These are phyloP conservation scores for Caretta caretta DNA, from an alignment of 2,113 vertebrate species.

Conservation along the genomic window DNA sequence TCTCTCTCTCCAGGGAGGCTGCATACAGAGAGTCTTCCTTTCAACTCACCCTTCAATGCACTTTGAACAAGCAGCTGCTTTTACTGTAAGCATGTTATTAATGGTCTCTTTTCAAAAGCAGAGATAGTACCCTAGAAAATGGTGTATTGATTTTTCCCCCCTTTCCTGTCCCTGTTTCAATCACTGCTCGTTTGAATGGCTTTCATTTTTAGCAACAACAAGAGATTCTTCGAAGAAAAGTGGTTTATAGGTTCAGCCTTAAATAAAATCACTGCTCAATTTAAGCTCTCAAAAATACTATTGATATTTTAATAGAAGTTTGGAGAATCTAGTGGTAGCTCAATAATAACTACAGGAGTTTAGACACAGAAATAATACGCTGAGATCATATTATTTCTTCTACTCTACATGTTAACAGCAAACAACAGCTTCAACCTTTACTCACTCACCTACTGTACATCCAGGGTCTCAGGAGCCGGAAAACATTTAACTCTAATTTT, in stretches of 20 bases:
- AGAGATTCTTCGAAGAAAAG: constrained; percentile 77
- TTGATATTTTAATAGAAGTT: constrained; percentile 84
- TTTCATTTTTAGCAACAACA: constrained; percentile 84
- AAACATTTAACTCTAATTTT: constrained; percentile 49
- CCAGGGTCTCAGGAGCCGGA: constrained; percentile 52
- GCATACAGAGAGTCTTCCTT: constrained; percentile 64
- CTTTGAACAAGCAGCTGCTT: constrained; percentile 82
- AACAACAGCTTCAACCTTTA: constrained; percentile 68
- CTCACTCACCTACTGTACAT: constrained; percentile 51
- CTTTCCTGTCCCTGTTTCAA: constrained; percentile 79
- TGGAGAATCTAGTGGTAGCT: constrained; percentile 70
- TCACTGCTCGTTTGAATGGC: constrained; percentile 81
- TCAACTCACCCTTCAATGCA: constrained; percentile 82
- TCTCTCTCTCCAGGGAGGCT: constrained; percentile 62
- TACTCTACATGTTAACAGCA: constrained; percentile 68
- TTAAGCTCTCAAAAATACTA: constrained; percentile 81
- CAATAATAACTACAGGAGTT: constrained; percentile 78
- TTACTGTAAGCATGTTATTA: constrained; percentile 82
- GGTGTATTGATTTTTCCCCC: constrained; percentile 78
- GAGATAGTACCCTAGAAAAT: constrained; percentile 81
- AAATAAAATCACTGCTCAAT: constrained; percentile 84
- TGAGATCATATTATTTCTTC: constrained; percentile 73
- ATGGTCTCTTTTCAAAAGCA: constrained; percentile 83
- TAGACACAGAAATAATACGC: constrained; percentile 76
- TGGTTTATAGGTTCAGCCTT: constrained; percentile 76